Percentiles rank a stretch among this genome's conserved stretches.
Evolutionary conservation across 2,797 vertebrate species (phyloP).

Genomic region (Spinus olivaceus): DNA sequence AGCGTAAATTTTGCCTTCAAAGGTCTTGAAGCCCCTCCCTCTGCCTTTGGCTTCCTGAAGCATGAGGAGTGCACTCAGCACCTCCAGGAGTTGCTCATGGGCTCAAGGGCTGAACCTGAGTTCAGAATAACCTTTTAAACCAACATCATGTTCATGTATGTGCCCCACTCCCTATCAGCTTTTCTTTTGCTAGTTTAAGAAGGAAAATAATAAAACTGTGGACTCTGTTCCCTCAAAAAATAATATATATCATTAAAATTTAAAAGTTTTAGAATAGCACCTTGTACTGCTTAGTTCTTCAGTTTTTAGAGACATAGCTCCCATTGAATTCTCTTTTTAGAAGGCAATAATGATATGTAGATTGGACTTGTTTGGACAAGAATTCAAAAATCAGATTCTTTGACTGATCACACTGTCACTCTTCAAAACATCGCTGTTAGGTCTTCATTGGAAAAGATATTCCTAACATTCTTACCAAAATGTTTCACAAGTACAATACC

Average conservation of each 20-base stretch:
- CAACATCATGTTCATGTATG: neutral
- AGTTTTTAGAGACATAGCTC: conserved; percentile 25
- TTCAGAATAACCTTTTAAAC: neutral
- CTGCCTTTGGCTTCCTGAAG: neutral
- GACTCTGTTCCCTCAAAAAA: neutral
- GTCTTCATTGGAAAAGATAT: conserved; percentile 30
- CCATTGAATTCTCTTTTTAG: conserved; percentile 61
- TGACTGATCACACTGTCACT: conserved; percentile 52
- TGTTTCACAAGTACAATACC: neutral
- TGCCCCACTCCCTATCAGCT: neutral
- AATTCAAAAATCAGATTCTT: conserved; percentile 59
- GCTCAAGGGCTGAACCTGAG: neutral
- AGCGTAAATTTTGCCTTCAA: neutral
- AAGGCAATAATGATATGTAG: conserved; percentile 50
- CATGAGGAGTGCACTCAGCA: neutral
- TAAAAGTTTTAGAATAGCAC: conserved; percentile 35
- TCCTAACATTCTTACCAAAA: conserved; percentile 28
- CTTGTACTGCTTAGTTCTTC: conserved; percentile 28
- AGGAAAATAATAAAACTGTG: neutral
- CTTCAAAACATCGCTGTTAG: neutral
- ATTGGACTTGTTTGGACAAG: conserved; percentile 66
- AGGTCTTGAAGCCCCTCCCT: neutral
- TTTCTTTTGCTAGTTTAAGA: neutral
- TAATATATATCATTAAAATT: neutral
- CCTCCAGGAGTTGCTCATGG: neutral